Conservation (phyloP, 2,888 invertebrate genomes). For the Chymomyza procnemis region DNA sequence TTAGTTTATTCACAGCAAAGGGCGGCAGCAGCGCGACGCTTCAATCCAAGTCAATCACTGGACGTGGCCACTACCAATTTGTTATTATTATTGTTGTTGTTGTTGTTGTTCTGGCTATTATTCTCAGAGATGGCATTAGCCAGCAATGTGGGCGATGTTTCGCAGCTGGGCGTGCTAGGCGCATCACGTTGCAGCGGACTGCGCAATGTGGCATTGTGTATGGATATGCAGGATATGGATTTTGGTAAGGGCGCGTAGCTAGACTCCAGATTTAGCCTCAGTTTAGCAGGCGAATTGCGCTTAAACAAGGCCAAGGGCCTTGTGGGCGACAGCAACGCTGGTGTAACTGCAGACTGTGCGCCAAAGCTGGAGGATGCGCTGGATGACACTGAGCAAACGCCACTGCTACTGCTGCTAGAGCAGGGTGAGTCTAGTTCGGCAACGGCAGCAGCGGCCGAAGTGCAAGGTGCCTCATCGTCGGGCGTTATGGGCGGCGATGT, state of each 20-base stretch:
- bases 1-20: conserved; percentile 55
- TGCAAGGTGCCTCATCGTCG: conserved; percentile 65
- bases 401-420: conserved; percentile 47
- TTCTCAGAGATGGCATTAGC: conserved; percentile 4
- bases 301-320: conserved; percentile 64
- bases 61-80: conserved; percentile 40
- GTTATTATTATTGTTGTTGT: conserved; percentile 40
- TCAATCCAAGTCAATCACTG: conserved; percentile 48
- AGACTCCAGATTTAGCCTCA: conserved; percentile 71
- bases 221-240: conserved; percentile 74
- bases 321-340: conserved; percentile 50
- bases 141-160: conserved; percentile 30
- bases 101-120: conserved; percentile 18
- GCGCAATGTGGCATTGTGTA: conserved; percentile 49
- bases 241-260: conserved; percentile 70
- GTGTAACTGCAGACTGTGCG: conserved; percentile 12
- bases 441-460: conserved; percentile 40
- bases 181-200: conserved; percentile 51
- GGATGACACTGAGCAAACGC: conserved; percentile 38
- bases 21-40: conserved; percentile 32
- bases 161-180: conserved; percentile 58
- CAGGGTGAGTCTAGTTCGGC: conserved; percentile 61
- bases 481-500: conserved; percentile 75
- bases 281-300: conserved; percentile 74
- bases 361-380: conserved; percentile 9